These are phyloP conservation scores for Drosophila limbata DNA, from an alignment of 2,888 invertebrate species.

Conservation along the genomic window DNA sequence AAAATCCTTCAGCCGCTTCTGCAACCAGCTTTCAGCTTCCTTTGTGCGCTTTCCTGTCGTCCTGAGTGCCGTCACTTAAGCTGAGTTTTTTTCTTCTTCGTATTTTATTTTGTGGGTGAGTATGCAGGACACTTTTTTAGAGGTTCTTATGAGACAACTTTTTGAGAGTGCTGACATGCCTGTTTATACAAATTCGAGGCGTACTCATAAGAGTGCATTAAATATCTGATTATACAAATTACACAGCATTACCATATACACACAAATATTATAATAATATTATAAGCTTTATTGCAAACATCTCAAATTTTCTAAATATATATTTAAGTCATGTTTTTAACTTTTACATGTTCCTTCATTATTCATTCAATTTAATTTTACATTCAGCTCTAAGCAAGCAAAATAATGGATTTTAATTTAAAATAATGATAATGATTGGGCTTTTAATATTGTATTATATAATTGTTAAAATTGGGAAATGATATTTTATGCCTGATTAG, in stretches of 20 bases:
- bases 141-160: slow-evolving; percentile 7
- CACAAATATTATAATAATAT: neutral
- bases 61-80: slow-evolving; percentile 13
- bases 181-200: slow-evolving; percentile 9
- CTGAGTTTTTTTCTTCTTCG: neutral
- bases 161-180: slow-evolving; percentile 9
- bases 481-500: neutral
- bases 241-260: neutral
- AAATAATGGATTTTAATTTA: neutral
- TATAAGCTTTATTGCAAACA: neutral
- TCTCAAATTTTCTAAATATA: neutral
- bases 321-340: neutral
- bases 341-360: no score
- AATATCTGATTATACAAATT: slow-evolving; percentile 18
- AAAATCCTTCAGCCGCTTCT: slow-evolving; percentile 33
- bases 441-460: no score
- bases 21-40: slow-evolving; percentile 9
- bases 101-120: slow-evolving; percentile 37
- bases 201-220: slow-evolving; percentile 4
- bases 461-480: neutral
- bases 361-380: neutral
- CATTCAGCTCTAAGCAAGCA: neutral
- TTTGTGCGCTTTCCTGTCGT: slow-evolving; percentile 7
- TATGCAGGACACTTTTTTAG: slow-evolving; percentile 9
- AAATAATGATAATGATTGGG: neutral